These are phyloP conservation scores for Lithophane leautieri DNA, from an alignment of 2,888 invertebrate genomes.

Conservation along the genomic window DNA sequence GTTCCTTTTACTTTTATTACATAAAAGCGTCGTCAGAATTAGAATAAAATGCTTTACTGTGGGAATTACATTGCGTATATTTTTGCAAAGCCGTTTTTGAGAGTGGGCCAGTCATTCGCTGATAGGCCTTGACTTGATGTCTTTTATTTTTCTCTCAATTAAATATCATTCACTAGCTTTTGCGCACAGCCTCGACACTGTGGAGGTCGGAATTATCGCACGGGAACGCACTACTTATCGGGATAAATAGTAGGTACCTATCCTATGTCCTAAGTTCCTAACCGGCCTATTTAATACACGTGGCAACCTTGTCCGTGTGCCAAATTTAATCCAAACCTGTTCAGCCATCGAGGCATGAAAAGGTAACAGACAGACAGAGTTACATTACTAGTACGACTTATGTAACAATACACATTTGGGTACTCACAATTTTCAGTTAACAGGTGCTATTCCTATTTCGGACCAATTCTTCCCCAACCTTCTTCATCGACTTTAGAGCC, in stretches of 20 bases:
- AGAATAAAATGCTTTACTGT: conserved; percentile 13
- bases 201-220: not conserved
- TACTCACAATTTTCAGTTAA: too few relatives aligned
- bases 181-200: not conserved
- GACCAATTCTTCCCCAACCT: too few relatives aligned
- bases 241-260: not conserved
- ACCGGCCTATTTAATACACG: too few relatives aligned
- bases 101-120: not conserved
- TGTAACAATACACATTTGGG: not conserved
- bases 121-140: not conserved
- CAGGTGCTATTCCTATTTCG: not conserved
- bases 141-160: not conserved
- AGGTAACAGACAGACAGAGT: not conserved
- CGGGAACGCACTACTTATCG: not conserved
- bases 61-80: conserved; percentile 26
- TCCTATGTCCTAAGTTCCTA: too few relatives aligned
- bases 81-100: not conserved
- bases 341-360: not conserved
- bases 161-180: not conserved
- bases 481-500: too few relatives aligned
- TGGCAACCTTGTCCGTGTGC: too few relatives aligned
- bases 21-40: conserved; percentile 16
- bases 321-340: not conserved
- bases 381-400: not conserved
- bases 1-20: not conserved